phyloP scores from a whole-genome alignment of 2,797 vertebrate species.

The Phalanger gymnotis region DNA sequence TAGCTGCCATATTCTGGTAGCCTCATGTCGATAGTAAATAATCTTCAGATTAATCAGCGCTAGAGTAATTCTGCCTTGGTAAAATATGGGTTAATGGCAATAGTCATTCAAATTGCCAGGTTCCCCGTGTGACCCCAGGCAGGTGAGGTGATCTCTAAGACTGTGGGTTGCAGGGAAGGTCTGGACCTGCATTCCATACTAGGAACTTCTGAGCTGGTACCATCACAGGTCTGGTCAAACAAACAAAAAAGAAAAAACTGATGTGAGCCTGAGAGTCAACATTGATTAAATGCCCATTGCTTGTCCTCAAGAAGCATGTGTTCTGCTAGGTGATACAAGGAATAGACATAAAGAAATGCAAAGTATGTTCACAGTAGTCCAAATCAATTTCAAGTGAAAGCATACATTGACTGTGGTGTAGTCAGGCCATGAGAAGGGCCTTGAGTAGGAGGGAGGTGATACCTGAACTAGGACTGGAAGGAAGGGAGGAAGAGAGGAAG shows the following conservation, averaged over 20 bases:
- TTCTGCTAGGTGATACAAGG: neutral
- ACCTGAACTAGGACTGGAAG: neutral
- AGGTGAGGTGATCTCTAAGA: neutral
- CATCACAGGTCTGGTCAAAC: neutral
- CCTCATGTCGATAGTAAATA: conserved; percentile 50
- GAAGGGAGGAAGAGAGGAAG: neutral
- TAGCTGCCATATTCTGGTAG: conserved; percentile 57
- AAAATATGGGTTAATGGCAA: conserved; percentile 55
- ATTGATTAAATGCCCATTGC: neutral
- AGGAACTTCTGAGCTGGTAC: neutral
- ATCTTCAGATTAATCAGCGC: conserved; percentile 52
- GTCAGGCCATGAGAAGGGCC: neutral
- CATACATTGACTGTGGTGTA: neutral
- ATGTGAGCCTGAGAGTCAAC: conserved; percentile 31
- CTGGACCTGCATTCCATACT: neutral
- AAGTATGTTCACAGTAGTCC: neutral
- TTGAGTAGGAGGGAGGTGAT: neutral
- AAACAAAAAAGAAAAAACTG: conserved; percentile 24
- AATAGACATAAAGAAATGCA: neutral
- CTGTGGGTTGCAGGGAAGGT: neutral
- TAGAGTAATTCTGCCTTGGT: conserved; percentile 48
- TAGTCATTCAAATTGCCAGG: conserved; percentile 2
- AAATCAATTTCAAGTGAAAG: neutral
- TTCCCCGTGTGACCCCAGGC: neutral
- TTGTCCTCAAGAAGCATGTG: neutral